A percentile compares a stretch with the other conserved stretches of the same genome.
Evolutionary conservation across 2,113 vertebrate species (phyloP).

Genomic region (Lophotis ruficrista): DNA sequence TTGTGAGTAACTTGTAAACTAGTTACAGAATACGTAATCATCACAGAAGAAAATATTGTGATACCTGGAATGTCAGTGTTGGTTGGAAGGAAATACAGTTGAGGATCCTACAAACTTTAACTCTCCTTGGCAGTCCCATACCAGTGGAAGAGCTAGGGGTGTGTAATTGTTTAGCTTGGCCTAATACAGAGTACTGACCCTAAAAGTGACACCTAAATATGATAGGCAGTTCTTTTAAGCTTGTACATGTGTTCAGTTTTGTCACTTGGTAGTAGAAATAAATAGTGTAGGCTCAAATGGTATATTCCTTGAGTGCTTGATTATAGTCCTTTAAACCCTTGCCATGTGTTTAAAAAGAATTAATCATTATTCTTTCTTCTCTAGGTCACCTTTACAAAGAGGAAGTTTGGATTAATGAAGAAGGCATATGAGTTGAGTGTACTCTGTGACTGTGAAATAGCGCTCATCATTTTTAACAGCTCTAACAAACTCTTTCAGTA

Average conservation of each 20-base stretch:
- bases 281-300: not conserved
- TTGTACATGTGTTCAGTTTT: not conserved
- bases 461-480: slow-evolving; percentile 99
- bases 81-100: not conserved
- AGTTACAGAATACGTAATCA: not conserved
- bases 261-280: not conserved
- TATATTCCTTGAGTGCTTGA: not conserved
- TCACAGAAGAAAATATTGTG: not conserved
- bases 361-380: slow-evolving; percentile 27
- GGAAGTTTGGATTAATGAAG: slow-evolving; percentile 99
- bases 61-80: not conserved
- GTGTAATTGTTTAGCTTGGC: not conserved
- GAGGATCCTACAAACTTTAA: not conserved
- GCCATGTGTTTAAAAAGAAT: not conserved
- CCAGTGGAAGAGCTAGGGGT: not conserved
- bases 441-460: slow-evolving; percentile 99
- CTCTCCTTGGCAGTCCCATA: not conserved
- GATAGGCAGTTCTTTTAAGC: not conserved
- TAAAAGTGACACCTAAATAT: not conserved
- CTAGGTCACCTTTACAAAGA: slow-evolving; percentile 98
- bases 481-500: slow-evolving; percentile 99
- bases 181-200: not conserved
- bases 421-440: slow-evolving; percentile 99
- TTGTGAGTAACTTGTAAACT: not conserved
- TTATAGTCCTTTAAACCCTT: not conserved